Evolutionary conservation across 1,140 invertebrate species (phyloP), one percentile per base, ranked within the genome.

Genomic region (Drosophila ogumai): DNA sequence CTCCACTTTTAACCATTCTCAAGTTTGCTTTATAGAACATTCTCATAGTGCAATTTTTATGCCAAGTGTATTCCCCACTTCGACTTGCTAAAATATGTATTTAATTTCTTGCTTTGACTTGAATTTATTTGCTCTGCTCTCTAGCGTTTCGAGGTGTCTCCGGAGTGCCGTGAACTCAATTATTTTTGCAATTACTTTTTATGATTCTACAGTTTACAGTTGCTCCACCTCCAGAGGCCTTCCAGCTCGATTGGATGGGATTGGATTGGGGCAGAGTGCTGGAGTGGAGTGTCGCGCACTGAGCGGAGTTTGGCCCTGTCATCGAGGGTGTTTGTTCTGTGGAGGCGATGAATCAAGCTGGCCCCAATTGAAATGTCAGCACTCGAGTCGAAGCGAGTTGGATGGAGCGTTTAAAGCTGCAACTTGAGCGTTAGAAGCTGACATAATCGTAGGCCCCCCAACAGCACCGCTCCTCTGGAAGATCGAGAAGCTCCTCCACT

Each of bases 171-270:
- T 87, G 84, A 87, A 84, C 84, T 87, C 84, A 87, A 87, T 87
- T 87, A 87, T 84, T 87, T 87, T 87, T 74, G 84, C 80, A 87
- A 87, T 88, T 88, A 88, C 80, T 76, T 72, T 77, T 82, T 82
- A 76, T 73, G 59, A 69, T 64, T 82, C 79, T 55, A 77, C 68
- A 60, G 77, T 75, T 77, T 65, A 79, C 68, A 72, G 66, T 71
- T 71, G 66, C 28, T 56, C 43, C 68, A 58, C 67, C 68, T 72
- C 68, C 28, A 36, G 66, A 71, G 50, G 66, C 66, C 68, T 34
- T 49, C 50, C 41, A 34, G 22, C 43, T 71, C 54, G 68, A 72
- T 58, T 72, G 50, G 52, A 15, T 49, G 40, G 66, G 46, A 17
- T 34, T 65, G 50, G 50, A 54, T 22, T 36, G 50, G 50, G 17